Evolutionary conservation across 2,888 invertebrate genomes (phyloP), one percentile per base, ranked within the genome.

Genomic region (Dastarcus helophoroides): DNA sequence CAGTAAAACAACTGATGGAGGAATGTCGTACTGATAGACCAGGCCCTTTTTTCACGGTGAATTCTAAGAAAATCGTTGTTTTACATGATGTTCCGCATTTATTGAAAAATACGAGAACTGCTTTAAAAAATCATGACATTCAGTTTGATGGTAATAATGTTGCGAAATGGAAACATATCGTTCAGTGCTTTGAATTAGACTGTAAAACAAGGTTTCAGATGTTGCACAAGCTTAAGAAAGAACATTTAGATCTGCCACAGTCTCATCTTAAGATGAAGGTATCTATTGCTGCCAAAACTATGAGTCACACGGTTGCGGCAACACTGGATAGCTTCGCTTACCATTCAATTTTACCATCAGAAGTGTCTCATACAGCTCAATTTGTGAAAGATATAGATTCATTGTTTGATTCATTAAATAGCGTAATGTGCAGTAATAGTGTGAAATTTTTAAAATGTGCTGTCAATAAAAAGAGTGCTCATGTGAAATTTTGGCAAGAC

Each of bases 331-430:
- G n/a, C n/a, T n/a, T n/a, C n/a, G n/a, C n/a, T n/a, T n/a, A n/a
- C n/a, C n/a, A n/a, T n/a, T n/a, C n/a, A n/a, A n/a, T n/a, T n/a
- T 16, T 28, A 14, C 28, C 28, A 19, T 9, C 28, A 8, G 28
- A 28, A 17, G 28, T 21, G 6, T 10, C 21, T 14, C 9, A 14
- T 4, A 28, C 28, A 11, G 28, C 28, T 4, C 19, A 28, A 6
- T 28, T 28, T 17, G 9, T 28, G 4, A 10, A 28, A 6, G 9
- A 4, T 8, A 28, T 28, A 5, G 28, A 28, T 9, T 9, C 7
- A 19, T 14, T 28, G 10, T 28, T 28, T 9, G 28, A 28, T 17
- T 17, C 17, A 5, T 28, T 28, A 19, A 28, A 28, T 28, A 17
- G 17, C 15, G n/a, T n/a, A n/a, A n/a, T n/a, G n/a, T n/a, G n/a